These are phyloP conservation scores for Drosophila asahinai DNA, from an alignment of 1,140 invertebrate species.

Conservation along the genomic window DNA sequence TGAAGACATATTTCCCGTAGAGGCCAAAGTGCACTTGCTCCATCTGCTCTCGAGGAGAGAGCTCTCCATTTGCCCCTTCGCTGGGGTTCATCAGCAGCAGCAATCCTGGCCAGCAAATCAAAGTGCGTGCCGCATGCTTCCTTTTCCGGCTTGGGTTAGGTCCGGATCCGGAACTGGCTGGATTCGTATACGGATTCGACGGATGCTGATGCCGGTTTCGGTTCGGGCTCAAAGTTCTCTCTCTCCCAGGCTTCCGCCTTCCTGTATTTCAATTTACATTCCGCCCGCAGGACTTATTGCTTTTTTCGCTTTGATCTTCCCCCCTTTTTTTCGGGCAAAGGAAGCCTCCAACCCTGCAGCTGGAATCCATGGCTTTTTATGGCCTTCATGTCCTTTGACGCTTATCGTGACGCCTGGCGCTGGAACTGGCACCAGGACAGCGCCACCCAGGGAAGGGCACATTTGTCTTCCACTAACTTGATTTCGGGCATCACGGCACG, in stretches of 20 bases:
- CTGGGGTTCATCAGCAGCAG: conserved; percentile 35
- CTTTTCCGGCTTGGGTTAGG: conserved; percentile 67
- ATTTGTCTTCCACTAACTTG: conserved; percentile 72
- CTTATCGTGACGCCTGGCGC: conserved; percentile 62
- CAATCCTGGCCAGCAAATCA: conserved; percentile 63
- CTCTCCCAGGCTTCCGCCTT: conserved; percentile 2
- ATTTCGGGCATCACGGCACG: conserved; percentile 28
- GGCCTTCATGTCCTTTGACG: conserved; percentile 69
- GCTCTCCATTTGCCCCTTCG: conserved; percentile 23
- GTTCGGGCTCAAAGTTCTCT: conserved; percentile 38
- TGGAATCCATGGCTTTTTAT: conserved; percentile 35
- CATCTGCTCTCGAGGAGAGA: conserved; percentile 7
- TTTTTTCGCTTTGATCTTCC: conserved; percentile 75
- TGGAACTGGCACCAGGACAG: conserved; percentile 32
- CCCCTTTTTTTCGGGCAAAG: conserved; percentile 24
- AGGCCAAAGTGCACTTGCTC: conserved; percentile 65
- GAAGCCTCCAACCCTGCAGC: conserved; percentile 2
- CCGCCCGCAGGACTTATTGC: conserved; percentile 75
- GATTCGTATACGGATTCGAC: conserved; percentile 15
- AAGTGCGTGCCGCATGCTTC: conserved; percentile 71
- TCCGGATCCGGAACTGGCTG: conserved; percentile 32
- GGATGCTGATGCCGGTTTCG: conserved; percentile 19
- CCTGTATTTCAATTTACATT: conserved; percentile 76
- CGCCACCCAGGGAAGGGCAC: background rate
- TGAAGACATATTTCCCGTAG: conserved; percentile 68